Evolutionary conservation across 2,888 invertebrate species (phyloP).

Genomic region (Labia minor): DNA sequence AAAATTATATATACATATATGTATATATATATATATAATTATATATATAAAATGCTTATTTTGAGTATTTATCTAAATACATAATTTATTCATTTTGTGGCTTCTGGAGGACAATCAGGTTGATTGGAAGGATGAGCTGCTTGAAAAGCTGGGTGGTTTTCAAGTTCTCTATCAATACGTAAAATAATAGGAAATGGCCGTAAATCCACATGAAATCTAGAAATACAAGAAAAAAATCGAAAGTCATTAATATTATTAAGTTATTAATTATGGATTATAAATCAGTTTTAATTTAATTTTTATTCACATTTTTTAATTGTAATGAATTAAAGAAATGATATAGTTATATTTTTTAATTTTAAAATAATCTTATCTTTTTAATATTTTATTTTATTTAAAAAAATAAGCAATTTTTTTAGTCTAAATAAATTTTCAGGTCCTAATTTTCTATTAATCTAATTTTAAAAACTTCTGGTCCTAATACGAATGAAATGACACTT

Average conservation of each 20-base stretch:
- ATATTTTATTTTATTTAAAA: too few species aligned
- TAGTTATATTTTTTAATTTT: too few species aligned
- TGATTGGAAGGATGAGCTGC: slow-evolving; percentile 84
- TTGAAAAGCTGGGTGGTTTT: slow-evolving; percentile 80
- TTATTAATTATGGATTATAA: slow-evolving; percentile 20
- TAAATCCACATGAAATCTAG: slow-evolving; percentile 83
- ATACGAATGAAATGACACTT: too few species aligned
- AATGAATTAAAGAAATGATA: too few species aligned
- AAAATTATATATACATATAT: not conserved
- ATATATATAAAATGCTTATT: not conserved
- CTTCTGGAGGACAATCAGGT: slow-evolving; percentile 88
- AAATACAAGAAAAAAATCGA: slow-evolving; percentile 27
- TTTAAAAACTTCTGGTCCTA: too few species aligned
- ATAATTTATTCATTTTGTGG: slow-evolving; percentile 47
- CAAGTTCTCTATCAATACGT: slow-evolving; percentile 74
- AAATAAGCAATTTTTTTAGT: too few species aligned
- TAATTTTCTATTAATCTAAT: too few species aligned
- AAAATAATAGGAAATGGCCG: slow-evolving; percentile 80
- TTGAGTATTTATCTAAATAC: not conserved
- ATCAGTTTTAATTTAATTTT: not conserved
- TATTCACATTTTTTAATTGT: too few species aligned
- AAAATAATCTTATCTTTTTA: too few species aligned
- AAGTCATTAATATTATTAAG: not conserved
- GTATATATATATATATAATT: not conserved
- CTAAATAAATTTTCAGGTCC: too few species aligned